Conservation (phyloP, 2,888 invertebrate species). For the Archaeoteleia sp. region DNA sequence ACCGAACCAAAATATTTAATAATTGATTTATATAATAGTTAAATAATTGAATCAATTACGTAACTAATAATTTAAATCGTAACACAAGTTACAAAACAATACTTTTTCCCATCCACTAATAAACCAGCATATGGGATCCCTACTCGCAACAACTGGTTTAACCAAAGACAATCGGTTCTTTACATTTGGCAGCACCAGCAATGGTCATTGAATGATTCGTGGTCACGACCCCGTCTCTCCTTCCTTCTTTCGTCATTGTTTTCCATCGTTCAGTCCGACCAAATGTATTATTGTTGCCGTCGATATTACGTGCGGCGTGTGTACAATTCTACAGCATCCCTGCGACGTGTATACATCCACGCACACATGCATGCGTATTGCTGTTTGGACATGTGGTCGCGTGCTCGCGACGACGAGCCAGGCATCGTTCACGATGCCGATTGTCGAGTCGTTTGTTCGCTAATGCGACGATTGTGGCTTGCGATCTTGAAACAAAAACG, state of each 20-base stretch:
- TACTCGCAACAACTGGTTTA: slow-evolving; percentile 35
- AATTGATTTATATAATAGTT: too few species aligned
- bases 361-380: slow-evolving; percentile 18
- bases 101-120: too few species aligned
- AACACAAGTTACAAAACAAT: too few species aligned
- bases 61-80: too few species aligned
- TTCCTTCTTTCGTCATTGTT: slow-evolving; percentile 38
- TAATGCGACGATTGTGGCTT: slow-evolving; percentile 73
- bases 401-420: slow-evolving; percentile 51
- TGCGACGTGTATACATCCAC: slow-evolving; percentile 3
- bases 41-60: too few species aligned
- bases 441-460: slow-evolving; percentile 72
- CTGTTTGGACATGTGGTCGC: slow-evolving; percentile 70
- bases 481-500: slow-evolving; percentile 73
- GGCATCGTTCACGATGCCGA: slow-evolving; percentile 60
- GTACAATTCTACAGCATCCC: slow-evolving; percentile 24
- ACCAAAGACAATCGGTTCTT: slow-evolving; percentile 45
- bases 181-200: slow-evolving; percentile 46
- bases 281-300: slow-evolving; percentile 51
- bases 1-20: too few species aligned
- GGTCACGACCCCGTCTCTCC: slow-evolving; percentile 22
- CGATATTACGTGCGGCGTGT: slow-evolving; percentile 14
- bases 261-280: slow-evolving; percentile 45
- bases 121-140: slow-evolving; percentile 35
- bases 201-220: slow-evolving; percentile 43